Conservation (phyloP, 2,888 invertebrate species). For the Plebejus melissa region DNA sequence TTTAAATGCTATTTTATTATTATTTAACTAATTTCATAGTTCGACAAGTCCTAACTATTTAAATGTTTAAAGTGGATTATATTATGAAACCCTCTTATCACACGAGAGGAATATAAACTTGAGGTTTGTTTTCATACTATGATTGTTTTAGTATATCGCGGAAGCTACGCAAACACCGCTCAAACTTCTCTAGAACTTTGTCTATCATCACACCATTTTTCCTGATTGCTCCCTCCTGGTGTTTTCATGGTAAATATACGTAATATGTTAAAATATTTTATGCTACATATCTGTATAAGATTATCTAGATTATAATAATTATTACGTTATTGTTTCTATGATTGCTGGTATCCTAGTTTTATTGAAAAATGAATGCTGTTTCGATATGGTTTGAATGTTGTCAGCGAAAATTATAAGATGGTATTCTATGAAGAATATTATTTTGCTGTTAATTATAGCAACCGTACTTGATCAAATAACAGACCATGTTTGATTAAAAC, state of each 20-base stretch:
- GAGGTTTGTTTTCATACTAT: constrained; percentile 30
- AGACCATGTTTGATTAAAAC: too few relatives aligned
- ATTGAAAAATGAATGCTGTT: too few relatives aligned
- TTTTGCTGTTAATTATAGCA: too few relatives aligned
- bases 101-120: constrained; percentile 33
- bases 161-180: constrained; percentile 53
- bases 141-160: constrained; percentile 16
- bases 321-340: too few relatives aligned
- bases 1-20: too few relatives aligned
- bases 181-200: constrained; percentile 1
- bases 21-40: too few relatives aligned
- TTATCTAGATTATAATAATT: too few relatives aligned
- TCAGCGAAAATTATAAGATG: too few relatives aligned
- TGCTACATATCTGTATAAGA: neutral
- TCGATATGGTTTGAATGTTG: too few relatives aligned
- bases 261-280: neutral
- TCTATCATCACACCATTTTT: constrained; percentile 53
- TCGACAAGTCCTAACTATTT: neutral
- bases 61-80: neutral
- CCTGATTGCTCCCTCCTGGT: constrained; percentile 41
- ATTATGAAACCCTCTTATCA: neutral
- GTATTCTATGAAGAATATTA: too few relatives aligned
- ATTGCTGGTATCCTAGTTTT: too few relatives aligned
- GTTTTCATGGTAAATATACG: neutral
- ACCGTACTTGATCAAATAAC: too few relatives aligned